Evolutionary conservation across 2,888 invertebrate species (phyloP).

Genomic region (Ennomos fuscantarius): DNA sequence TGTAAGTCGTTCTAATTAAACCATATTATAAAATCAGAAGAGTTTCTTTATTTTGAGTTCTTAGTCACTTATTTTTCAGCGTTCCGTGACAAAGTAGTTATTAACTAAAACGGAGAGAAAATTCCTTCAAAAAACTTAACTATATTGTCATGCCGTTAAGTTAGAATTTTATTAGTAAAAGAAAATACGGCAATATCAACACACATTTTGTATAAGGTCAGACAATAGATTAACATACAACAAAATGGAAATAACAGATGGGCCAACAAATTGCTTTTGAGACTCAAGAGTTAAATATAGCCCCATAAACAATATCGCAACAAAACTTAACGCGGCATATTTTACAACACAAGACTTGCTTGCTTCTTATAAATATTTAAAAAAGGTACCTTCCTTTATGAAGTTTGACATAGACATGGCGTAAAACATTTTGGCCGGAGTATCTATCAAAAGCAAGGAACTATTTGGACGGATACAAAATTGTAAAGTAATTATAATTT

Average conservation of each 20-base stretch:
- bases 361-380: slow-evolving; percentile 44
- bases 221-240: slow-evolving; percentile 12
- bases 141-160: too few species aligned
- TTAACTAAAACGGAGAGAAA: too few species aligned
- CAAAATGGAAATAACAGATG: slow-evolving; percentile 15
- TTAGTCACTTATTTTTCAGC: too few species aligned
- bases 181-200: not conserved
- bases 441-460: not conserved
- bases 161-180: not conserved
- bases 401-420: slow-evolving; percentile 23
- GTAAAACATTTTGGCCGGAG: slow-evolving; percentile 1
- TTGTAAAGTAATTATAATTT: too few species aligned
- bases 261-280: slow-evolving; percentile 25
- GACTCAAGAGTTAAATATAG: slow-evolving; percentile 24
- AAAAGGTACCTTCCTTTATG: slow-evolving; percentile 38
- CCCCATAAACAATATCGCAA: slow-evolving; percentile 29
- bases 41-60: too few species aligned
- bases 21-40: too few species aligned
- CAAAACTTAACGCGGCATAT: slow-evolving; percentile 32
- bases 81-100: too few species aligned
- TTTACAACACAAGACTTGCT: slow-evolving; percentile 34
- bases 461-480: too few species aligned
- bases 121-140: too few species aligned
- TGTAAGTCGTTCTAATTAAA: too few species aligned
- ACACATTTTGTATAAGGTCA: not conserved